Evolutionary conservation across 2,888 invertebrate genomes (phyloP).

Genomic region (Phanerotoma sp.): DNA sequence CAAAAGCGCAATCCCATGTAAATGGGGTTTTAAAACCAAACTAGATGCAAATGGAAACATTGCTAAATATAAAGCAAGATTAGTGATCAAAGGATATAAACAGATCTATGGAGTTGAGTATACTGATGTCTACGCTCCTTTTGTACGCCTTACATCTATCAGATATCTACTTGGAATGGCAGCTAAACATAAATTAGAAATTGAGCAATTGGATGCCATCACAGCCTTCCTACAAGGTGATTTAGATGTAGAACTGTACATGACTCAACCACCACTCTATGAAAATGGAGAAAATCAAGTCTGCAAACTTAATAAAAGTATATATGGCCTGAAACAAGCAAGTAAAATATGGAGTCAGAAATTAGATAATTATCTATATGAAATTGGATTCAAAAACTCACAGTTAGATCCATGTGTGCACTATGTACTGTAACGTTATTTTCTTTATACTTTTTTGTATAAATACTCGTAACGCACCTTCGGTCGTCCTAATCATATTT

Average conservation of each 20-base stretch:
- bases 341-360: slow-evolving; percentile 18
- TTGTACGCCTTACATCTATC: slow-evolving; percentile 28
- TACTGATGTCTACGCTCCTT: slow-evolving; percentile 31
- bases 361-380: slow-evolving; percentile 30
- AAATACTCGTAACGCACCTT: no score
- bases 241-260: slow-evolving; percentile 36
- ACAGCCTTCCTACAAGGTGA: slow-evolving; percentile 40
- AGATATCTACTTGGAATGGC: slow-evolving; percentile 33
- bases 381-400: background rate
- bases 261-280: slow-evolving; percentile 17
- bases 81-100: slow-evolving; percentile 38
- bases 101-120: slow-evolving; percentile 36
- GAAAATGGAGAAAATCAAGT: background rate
- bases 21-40: slow-evolving; percentile 11
- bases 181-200: slow-evolving; percentile 28
- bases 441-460: no score
- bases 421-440: no score
- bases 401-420: slow-evolving; percentile 17
- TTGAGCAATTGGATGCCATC: slow-evolving; percentile 38
- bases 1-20: background rate
- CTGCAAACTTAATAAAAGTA: background rate
- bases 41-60: background rate
- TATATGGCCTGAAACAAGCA: slow-evolving; percentile 7
- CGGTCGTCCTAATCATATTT: no score
- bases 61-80: slow-evolving; percentile 29